phyloP scores from a whole-genome alignment of 2,113 vertebrate genomes.

The Arizona elegans region DNA sequence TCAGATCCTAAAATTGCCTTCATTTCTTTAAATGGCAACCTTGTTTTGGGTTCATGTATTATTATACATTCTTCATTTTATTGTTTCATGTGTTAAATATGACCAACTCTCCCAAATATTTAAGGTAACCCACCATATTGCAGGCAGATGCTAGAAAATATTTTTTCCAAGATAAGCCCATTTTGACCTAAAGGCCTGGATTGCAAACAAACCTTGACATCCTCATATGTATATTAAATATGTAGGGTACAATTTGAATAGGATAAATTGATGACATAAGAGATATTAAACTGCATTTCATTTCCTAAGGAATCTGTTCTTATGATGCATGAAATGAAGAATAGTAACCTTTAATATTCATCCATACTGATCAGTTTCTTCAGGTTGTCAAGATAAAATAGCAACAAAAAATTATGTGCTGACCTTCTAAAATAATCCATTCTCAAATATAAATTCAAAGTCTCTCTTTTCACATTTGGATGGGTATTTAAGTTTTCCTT shows the following conservation, averaged over 20 bases:
- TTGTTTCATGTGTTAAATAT: background rate
- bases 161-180: background rate
- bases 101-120: background rate
- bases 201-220: background rate
- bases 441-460: slow-evolving; percentile 11
- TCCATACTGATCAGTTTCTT: slow-evolving; percentile 31
- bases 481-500: slow-evolving; percentile 4
- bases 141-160: background rate
- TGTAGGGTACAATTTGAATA: background rate
- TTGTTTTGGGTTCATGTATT: background rate
- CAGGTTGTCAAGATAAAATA: slow-evolving; percentile 21
- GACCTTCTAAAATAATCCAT: slow-evolving; percentile 23
- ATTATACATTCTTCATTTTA: background rate
- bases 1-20: background rate
- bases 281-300: slow-evolving; percentile 11
- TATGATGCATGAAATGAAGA: background rate
- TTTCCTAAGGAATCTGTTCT: slow-evolving; percentile 2
- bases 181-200: background rate
- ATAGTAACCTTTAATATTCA: slow-evolving; percentile 35
- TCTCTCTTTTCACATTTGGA: background rate
- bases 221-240: background rate
- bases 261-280: background rate
- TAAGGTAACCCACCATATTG: background rate
- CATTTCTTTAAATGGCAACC: background rate
- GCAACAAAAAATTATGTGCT: background rate